Conservation (phyloP, 2,888 invertebrate genomes). For the Drosophila kuntzei region DNA sequence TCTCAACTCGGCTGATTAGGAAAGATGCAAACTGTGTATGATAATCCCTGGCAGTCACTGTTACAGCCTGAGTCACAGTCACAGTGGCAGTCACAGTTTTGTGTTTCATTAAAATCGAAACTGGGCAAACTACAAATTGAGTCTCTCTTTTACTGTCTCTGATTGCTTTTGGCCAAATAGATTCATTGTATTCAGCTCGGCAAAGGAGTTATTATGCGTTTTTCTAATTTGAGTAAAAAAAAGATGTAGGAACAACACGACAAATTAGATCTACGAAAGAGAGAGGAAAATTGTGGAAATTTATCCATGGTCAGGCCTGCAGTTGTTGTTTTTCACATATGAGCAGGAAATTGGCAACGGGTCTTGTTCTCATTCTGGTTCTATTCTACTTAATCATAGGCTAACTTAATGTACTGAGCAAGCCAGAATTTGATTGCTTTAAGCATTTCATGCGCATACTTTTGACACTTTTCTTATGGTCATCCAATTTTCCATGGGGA, state of each 20-base stretch:
- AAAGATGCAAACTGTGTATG: background rate
- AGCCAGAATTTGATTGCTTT: conserved; percentile 35
- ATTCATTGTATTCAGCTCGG: conserved; percentile 34
- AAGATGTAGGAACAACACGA: background rate
- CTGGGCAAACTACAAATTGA: conserved; percentile 49
- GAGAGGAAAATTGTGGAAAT: conserved; percentile 39
- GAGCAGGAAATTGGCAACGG: conserved; percentile 62
- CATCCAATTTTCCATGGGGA: background rate
- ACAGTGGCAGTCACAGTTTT: conserved; percentile 7
- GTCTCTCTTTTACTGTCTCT: conserved; percentile 16
- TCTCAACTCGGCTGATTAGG: conserved; percentile 2
- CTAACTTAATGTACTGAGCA: conserved; percentile 15
- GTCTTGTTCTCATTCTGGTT: conserved; percentile 32
- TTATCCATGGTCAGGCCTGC: conserved; percentile 1
- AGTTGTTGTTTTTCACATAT: conserved; percentile 25
- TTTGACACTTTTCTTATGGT: conserved; percentile 53
- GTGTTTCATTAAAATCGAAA: conserved; percentile 52
- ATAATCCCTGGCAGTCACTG: conserved; percentile 4
- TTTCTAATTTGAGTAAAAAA: conserved; percentile 61
- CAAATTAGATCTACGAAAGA: conserved; percentile 29
- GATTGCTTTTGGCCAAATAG: conserved; percentile 20
- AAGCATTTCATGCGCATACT: conserved; percentile 29
- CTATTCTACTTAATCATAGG: conserved; percentile 19
- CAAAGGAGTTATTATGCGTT: conserved; percentile 61
- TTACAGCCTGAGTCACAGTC: background rate